These are phyloP conservation scores for Timema podura DNA, from an alignment of 2,888 invertebrate genomes.

Conservation along the genomic window DNA sequence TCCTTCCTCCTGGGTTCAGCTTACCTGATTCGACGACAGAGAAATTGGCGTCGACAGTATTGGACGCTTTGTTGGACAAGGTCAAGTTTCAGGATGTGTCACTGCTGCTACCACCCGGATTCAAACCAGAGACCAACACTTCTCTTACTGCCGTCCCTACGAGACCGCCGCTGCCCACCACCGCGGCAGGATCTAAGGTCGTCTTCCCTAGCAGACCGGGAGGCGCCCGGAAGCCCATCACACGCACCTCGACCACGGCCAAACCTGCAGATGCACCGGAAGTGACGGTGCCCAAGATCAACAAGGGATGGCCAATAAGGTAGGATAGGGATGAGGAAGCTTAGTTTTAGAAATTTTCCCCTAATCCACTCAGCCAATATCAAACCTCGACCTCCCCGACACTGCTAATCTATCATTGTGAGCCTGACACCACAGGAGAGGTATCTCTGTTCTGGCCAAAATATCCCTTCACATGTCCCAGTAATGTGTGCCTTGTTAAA, in stretches of 20 bases:
- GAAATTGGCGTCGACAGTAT: background rate
- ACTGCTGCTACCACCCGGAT: conserved; percentile 61
- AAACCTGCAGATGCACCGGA: conserved; percentile 48
- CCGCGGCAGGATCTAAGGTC: conserved; percentile 55
- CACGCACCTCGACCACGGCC: conserved; percentile 57
- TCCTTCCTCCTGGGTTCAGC: conserved; percentile 62
- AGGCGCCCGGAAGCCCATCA: conserved; percentile 52
- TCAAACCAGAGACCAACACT: conserved; percentile 40
- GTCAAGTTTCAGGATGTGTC: conserved; percentile 43
- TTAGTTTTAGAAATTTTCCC: no score
- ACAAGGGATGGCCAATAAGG: conserved; percentile 82
- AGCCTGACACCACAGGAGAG: no score
- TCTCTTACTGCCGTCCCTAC: background rate
- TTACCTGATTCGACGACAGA: conserved; percentile 37
- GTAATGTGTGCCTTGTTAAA: no score
- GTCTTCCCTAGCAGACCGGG: conserved; percentile 79
- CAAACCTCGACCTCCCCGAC: no score
- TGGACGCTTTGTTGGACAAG: conserved; percentile 25
- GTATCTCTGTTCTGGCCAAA: no score
- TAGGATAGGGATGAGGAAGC: conserved; percentile 39
- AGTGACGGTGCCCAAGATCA: conserved; percentile 61
- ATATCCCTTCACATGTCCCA: no score
- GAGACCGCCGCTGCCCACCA: conserved; percentile 40
- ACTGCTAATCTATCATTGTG: no score
- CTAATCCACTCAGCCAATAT: no score